Evolutionary conservation across 1,140 invertebrate species (phyloP).

Genomic region (Penaeus indicus): DNA sequence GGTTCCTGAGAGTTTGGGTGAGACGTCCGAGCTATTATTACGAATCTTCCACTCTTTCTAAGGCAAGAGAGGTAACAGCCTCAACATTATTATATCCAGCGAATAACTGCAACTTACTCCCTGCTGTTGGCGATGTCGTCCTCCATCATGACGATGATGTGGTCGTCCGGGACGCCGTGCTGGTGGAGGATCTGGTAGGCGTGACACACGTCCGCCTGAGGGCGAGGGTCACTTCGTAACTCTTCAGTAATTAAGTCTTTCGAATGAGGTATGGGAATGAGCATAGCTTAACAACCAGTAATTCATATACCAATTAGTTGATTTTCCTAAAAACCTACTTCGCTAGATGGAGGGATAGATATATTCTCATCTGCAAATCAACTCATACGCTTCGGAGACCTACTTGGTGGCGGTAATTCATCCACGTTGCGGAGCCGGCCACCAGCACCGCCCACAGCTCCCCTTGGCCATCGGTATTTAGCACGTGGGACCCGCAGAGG

Average conservation of each 20-base stretch:
- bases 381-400: too few relatives aligned
- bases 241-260: too few relatives aligned
- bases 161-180: conserved; percentile 72
- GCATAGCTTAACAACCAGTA: too few relatives aligned
- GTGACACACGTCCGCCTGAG: conserved; percentile 78
- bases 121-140: conserved; percentile 76
- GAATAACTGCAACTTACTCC: conserved; percentile 55
- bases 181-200: conserved; percentile 76
- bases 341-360: too few relatives aligned
- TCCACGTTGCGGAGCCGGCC: conserved; percentile 75
- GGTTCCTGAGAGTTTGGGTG: conserved; percentile 70
- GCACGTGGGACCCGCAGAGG: too few relatives aligned
- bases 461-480: conserved; percentile 52
- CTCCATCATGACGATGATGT: conserved; percentile 76
- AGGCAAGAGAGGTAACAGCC: background rate
- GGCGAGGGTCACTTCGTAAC: background rate
- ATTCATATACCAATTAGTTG: too few relatives aligned
- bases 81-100: background rate
- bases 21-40: background rate
- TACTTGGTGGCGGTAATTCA: conserved; percentile 74
- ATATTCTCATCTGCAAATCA: too few relatives aligned
- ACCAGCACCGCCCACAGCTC: conserved; percentile 76
- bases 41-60: too few relatives aligned
- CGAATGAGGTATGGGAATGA: too few relatives aligned
- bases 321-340: too few relatives aligned